Evolutionary conservation across 92 coral and sea anemone species (phyloP).

Genomic region (Porites divaricata): DNA sequence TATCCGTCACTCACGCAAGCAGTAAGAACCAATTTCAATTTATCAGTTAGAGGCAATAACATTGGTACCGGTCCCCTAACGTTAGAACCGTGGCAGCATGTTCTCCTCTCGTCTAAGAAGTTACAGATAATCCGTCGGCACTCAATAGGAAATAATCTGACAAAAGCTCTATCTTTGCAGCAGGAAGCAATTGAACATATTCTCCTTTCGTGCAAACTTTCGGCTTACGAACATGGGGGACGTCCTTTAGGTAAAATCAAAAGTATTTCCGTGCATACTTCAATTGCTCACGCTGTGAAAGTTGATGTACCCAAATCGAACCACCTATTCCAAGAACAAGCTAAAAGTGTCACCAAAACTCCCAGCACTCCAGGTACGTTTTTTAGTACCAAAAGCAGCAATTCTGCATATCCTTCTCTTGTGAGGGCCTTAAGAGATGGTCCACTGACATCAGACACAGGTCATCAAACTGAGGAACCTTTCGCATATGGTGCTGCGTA

Average conservation of each 20-base stretch:
- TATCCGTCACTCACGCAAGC: constrained; percentile 19
- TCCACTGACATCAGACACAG: neutral
- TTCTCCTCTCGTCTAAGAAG: neutral
- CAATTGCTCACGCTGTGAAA: neutral
- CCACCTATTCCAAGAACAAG: neutral
- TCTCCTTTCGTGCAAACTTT: neutral
- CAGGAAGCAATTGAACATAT: constrained; percentile 2
- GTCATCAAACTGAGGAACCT: neutral
- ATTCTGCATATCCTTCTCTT: constrained; percentile 17
- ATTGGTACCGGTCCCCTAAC: neutral
- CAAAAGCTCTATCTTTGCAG: neutral
- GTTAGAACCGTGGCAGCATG: neutral
- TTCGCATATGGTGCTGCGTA: neutral
- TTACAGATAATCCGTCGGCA: neutral
- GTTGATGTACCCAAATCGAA: neutral
- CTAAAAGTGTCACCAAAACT: neutral
- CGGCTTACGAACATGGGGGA: neutral
- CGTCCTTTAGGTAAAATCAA: neutral
- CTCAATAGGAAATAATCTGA: neutral
- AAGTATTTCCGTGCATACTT: neutral
- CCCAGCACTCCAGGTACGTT: neutral
- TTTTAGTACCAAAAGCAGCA: neutral
- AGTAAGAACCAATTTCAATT: neutral
- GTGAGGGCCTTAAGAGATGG: neutral
- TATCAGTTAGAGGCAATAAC: neutral